A percentile compares a stretch with the other conserved stretches of the same genome.
phyloP scores from a whole-genome alignment of 2,797 vertebrate genomes.

The Pampus argenteus region DNA sequence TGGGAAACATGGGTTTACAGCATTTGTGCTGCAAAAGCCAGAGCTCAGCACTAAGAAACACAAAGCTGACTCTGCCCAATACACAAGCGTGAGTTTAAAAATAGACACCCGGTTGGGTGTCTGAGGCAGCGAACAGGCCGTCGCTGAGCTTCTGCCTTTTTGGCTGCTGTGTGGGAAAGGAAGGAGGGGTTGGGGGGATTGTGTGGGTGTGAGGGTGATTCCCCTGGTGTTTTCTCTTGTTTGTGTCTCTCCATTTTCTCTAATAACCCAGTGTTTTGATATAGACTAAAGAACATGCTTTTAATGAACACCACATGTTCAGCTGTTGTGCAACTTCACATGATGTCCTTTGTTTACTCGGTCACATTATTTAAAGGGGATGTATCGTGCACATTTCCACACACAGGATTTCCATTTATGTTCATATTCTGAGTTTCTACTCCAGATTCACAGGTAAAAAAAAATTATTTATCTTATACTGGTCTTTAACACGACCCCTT shows the following conservation, averaged over 20 bases:
- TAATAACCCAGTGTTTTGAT: too few relatives aligned
- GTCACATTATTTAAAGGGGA: too few relatives aligned
- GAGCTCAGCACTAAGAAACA: conserved; percentile 49
- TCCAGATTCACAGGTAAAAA: too few relatives aligned
- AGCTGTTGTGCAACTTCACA: too few relatives aligned
- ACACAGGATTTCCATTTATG: too few relatives aligned
- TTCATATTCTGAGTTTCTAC: too few relatives aligned
- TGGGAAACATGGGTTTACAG: conserved; percentile 56
- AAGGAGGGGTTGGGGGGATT: conserved; percentile 19
- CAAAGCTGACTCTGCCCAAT: conserved; percentile 27
- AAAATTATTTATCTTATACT: too few relatives aligned
- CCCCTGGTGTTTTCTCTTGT: conserved; percentile 18
- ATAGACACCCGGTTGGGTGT: conserved; percentile 46
- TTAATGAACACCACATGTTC: too few relatives aligned
- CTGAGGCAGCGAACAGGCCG: conserved; percentile 33
- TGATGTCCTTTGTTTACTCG: too few relatives aligned
- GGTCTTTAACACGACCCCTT: too few relatives aligned
- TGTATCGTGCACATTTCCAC: too few relatives aligned
- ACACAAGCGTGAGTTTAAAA: conserved; percentile 54
- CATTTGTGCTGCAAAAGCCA: conserved; percentile 55
- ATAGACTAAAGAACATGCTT: too few relatives aligned
- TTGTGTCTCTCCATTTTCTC: background rate
- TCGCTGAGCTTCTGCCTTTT: conserved; percentile 45
- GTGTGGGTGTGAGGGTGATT: conserved; percentile 28
- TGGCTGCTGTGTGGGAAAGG: conserved; percentile 40